Evolutionary conservation across 2,797 vertebrate species (phyloP).

Genomic region (Chaetophractus vellerosus): DNA sequence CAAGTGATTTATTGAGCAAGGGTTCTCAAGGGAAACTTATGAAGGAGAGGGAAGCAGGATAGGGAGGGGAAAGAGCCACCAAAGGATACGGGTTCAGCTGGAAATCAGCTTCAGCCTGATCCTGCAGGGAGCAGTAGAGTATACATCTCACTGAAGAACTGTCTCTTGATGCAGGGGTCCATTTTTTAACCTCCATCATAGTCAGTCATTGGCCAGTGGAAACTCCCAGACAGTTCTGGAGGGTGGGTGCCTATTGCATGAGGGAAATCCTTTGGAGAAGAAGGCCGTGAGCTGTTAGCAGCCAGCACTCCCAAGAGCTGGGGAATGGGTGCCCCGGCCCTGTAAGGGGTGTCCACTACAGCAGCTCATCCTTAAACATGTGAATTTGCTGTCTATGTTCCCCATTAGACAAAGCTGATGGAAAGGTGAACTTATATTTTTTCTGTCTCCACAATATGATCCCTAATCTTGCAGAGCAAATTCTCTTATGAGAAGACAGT

Average conservation of each 20-base stretch:
- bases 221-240: neutral
- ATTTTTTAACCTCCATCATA: neutral
- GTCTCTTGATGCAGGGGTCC: neutral
- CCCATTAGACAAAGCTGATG: neutral
- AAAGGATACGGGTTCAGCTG: neutral
- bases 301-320: fast-evolving
- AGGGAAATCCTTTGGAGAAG: neutral
- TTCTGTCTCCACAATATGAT: neutral
- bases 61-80: neutral
- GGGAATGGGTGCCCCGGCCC: neutral
- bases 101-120: neutral
- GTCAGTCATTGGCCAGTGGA: neutral
- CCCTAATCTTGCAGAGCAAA: neutral
- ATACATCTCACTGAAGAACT: neutral
- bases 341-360: neutral
- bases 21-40: neutral
- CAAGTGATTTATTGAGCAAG: neutral
- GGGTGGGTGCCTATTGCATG: neutral
- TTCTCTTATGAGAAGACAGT: neutral
- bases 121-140: neutral
- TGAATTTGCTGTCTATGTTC: neutral
- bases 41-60: neutral
- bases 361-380: neutral
- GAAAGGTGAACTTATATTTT: neutral
- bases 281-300: neutral